These are phyloP conservation scores for Sebastes cheni DNA, from an alignment of 2,797 vertebrate genomes.

Conservation along the genomic window DNA sequence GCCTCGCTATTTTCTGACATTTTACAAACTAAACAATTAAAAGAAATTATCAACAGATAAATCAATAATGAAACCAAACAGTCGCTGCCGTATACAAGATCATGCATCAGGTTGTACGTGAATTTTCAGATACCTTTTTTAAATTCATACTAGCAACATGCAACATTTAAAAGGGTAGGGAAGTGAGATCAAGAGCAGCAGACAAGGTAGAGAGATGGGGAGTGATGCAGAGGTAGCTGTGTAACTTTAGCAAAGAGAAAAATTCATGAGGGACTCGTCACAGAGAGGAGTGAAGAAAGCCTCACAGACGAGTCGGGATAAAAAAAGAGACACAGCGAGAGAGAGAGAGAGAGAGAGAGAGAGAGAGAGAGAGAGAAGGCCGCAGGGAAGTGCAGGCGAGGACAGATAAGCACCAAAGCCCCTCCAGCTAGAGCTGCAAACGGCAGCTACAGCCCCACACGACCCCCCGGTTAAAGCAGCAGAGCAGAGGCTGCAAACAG, in stretches of 20 bases:
- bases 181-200: not conserved
- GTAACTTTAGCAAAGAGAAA: slow-evolving; percentile 39
- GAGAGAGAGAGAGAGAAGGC: not conserved
- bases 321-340: not conserved
- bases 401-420: slow-evolving; percentile 43
- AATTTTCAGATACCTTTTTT: not conserved
- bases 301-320: slow-evolving; percentile 23
- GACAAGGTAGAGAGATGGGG: not conserved
- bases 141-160: not conserved
- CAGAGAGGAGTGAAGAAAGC: slow-evolving; percentile 14
- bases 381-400: slow-evolving; percentile 23
- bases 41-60: not conserved
- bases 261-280: slow-evolving; percentile 37
- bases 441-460: slow-evolving; percentile 1
- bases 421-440: slow-evolving; percentile 38
- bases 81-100: not conserved
- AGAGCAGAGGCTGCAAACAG: slow-evolving; percentile 23
- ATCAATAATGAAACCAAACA: not conserved
- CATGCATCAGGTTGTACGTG: not conserved
- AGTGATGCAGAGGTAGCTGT: not conserved
- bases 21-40: not conserved
- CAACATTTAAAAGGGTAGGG: not conserved
- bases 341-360: not conserved
- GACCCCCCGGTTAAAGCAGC: slow-evolving; percentile 11
- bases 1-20: not conserved